Evolutionary conservation across 1,140 invertebrate species (phyloP), one percentile per base, ranked within the genome.

Genomic region (Heterodera carotae): DNA sequence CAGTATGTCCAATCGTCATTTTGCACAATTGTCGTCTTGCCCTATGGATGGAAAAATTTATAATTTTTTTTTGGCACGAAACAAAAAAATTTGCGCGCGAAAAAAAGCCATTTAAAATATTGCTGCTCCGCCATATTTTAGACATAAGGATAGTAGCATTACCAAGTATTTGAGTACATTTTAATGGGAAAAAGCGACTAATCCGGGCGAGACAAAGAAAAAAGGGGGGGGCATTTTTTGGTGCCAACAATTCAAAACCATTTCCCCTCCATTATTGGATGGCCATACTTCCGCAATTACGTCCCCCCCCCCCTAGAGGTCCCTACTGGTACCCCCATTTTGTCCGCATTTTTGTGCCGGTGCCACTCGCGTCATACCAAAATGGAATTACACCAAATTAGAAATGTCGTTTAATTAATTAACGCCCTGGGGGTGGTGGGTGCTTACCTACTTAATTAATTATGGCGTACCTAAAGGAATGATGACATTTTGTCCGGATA

Each of bases 1-100:
- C 78, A 79, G 56, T 80, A 79, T 18, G 25, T 56, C 78, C 78
- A 79, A 7, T 77, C 29, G 36, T 79, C 76, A 43, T 79, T 79
- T 34, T 70, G 66, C 67, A 69, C 56, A 43, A 79, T 71, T 60
- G 53, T 62, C 2, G 60, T 79, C 39, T 64, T 60, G 36, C 78
- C 78, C 78, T 79, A 36, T 10, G 71, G 80, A 60, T 4, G 68
- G 10, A 48, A 79, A 31, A 59, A 31, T 64, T 34, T 48, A 34
- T 31, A 67, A 33, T 76, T 53, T 62, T 59, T 34, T 62, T 62
- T n/a, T n/a, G n/a, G n/a, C n/a, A n/a, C n/a, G n/a, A n/a, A n/a
- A n/a, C n/a, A n/a, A n/a, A n/a, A n/a, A n/a, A n/a, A n/a, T n/a
- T n/a, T n/a, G n/a, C 5, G n/a, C 60, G 1, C 60, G 7, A 73